These are phyloP conservation scores for Halictus quadricinctus DNA, from an alignment of 2,888 invertebrate species.

Conservation along the genomic window DNA sequence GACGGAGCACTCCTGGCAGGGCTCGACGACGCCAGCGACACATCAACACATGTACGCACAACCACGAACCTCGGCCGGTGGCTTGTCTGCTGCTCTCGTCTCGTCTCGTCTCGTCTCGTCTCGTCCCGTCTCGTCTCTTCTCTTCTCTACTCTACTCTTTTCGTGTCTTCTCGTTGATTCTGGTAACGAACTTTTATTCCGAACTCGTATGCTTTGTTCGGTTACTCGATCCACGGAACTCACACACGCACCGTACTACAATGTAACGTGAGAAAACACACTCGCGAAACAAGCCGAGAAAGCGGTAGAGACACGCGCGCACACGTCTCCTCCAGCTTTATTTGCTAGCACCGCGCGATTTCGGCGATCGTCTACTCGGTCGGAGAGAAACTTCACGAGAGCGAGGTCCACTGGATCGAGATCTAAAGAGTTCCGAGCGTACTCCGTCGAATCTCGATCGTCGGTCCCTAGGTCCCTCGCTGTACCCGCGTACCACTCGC, in stretches of 20 bases:
- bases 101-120: constrained; percentile 5
- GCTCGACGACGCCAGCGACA: constrained; percentile 77
- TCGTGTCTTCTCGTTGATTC: not conserved
- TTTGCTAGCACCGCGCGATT: constrained; percentile 25
- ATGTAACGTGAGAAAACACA: constrained; percentile 43
- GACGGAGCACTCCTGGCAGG: constrained; percentile 70
- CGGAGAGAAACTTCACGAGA: constrained; percentile 32
- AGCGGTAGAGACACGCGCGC: constrained; percentile 50
- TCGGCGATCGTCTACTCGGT: constrained; percentile 21
- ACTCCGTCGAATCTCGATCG: constrained; percentile 52
- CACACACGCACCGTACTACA: constrained; percentile 42
- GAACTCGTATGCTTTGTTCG: not conserved
- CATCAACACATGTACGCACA: constrained; percentile 68
- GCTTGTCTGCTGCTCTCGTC: constrained; percentile 36
- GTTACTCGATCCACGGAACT: not conserved
- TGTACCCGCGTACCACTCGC: constrained; percentile 68
- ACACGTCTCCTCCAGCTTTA: constrained; percentile 47
- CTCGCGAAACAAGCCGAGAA: constrained; percentile 39
- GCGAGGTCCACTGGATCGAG: constrained; percentile 56
- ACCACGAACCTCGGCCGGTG: constrained; percentile 60
- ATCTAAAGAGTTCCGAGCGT: constrained; percentile 42
- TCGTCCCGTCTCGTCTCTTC: not conserved
- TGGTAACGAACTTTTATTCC: not conserved
- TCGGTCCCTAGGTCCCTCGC: constrained; percentile 55
- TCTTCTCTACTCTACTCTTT: not conserved